phyloP scores from a whole-genome alignment of 2,888 invertebrate species.

The Drosophila koepferae region DNA sequence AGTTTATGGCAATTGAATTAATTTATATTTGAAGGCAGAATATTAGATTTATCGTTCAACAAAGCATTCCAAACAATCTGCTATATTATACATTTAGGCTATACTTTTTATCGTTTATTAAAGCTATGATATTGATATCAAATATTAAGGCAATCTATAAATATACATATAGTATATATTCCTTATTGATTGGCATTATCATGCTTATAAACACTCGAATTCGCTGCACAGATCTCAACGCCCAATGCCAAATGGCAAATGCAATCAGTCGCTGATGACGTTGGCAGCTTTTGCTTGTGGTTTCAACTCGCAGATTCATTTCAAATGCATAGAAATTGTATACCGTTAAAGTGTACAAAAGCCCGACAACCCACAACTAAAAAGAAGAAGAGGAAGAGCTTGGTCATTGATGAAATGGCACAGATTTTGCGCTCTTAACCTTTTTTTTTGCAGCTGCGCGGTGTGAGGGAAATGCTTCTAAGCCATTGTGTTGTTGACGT shows the following conservation, averaged over 20 bases:
- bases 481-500: conserved; percentile 53
- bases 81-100: neutral
- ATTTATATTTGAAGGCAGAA: no score
- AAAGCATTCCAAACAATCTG: neutral
- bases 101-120: neutral
- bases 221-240: neutral
- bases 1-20: no score
- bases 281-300: conserved; percentile 48
- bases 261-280: conserved; percentile 39
- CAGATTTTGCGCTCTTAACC: conserved; percentile 3
- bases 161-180: neutral
- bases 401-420: conserved; percentile 17
- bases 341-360: conserved; percentile 36
- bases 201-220: neutral
- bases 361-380: conserved; percentile 40
- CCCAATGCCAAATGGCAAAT: neutral
- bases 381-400: conserved; percentile 17
- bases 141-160: neutral
- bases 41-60: neutral
- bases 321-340: conserved; percentile 60
- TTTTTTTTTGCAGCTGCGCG: conserved; percentile 36
- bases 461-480: conserved; percentile 7
- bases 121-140: neutral
- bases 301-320: conserved; percentile 38
- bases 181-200: neutral